Percentiles rank a stretch among this genome's conserved stretches.
phyloP scores from a whole-genome alignment of 2,113 vertebrate genomes.

The Trogon surrucura region DNA sequence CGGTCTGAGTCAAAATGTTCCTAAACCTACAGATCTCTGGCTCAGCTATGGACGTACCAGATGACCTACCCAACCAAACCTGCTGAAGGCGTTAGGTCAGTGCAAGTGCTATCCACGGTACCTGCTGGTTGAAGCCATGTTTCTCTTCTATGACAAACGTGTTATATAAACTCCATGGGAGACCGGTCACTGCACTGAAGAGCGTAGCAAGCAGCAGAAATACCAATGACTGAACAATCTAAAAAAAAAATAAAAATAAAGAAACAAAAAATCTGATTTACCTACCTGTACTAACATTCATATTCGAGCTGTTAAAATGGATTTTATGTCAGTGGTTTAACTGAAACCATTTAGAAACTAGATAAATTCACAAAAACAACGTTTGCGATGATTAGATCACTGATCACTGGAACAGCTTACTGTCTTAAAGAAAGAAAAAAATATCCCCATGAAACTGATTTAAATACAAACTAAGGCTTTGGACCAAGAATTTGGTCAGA shows the following conservation, averaged over 20 bases:
- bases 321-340: not conserved
- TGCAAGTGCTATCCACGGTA: slow-evolving; percentile 39
- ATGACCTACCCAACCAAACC: not conserved
- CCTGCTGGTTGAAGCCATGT: slow-evolving; percentile 99
- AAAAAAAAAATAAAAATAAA: not conserved
- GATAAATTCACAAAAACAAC: not conserved
- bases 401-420: not conserved
- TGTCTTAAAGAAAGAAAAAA: not conserved
- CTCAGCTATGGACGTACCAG: not conserved
- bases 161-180: slow-evolving; percentile 97
- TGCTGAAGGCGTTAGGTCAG: not conserved
- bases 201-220: slow-evolving; percentile 93
- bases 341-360: not conserved
- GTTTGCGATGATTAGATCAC: not conserved
- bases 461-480: not conserved
- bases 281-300: not conserved
- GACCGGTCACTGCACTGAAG: slow-evolving; percentile 93
- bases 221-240: slow-evolving; percentile 91
- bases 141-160: slow-evolving; percentile 98
- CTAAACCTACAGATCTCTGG: not conserved
- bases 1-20: not conserved
- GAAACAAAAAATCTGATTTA: not conserved
- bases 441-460: not conserved
- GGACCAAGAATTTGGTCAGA: not conserved
- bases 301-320: not conserved